Percentiles rank a stretch among this genome's conserved stretches.
Evolutionary conservation across 2,888 invertebrate species (phyloP).

Genomic region (Buathra laborator): DNA sequence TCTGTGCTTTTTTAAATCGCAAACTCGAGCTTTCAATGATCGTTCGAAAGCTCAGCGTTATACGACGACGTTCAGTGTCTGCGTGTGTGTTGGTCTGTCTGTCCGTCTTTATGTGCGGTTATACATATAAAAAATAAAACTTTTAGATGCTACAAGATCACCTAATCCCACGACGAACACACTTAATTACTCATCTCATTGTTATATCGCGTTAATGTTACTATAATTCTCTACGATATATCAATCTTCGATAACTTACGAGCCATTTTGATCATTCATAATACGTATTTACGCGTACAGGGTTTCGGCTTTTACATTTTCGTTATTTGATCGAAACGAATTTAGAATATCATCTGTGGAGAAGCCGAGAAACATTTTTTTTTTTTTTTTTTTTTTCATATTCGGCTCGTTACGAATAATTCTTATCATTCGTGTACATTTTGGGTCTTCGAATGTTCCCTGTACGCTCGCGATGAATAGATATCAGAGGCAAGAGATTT

Average conservation of each 20-base stretch:
- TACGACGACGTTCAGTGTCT: neutral
- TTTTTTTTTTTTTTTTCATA: conserved; percentile 31
- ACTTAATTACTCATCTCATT: conserved; percentile 46
- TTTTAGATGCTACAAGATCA: conserved; percentile 67
- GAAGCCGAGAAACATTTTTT: conserved; percentile 25
- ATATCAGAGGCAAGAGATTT: conserved; percentile 59
- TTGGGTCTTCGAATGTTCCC: conserved; percentile 21
- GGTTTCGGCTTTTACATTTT: conserved; percentile 1
- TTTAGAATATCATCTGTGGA: conserved; percentile 41
- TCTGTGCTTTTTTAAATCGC: conserved; percentile 13
- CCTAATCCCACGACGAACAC: conserved; percentile 50
- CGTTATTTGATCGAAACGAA: conserved; percentile 16
- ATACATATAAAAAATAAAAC: conserved; percentile 69
- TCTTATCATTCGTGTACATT: conserved; percentile 11
- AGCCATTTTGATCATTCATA: conserved; percentile 34
- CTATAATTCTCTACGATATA: conserved; percentile 49
- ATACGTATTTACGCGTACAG: conserved; percentile 54
- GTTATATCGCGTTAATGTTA: conserved; percentile 36
- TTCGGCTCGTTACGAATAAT: conserved; percentile 29
- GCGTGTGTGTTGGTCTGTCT: neutral
- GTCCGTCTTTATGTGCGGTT: conserved; percentile 6
- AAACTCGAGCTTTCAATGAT: conserved; percentile 33
- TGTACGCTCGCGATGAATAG: conserved; percentile 43
- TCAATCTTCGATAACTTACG: conserved; percentile 41
- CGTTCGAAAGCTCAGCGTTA: neutral